phyloP scores from a whole-genome alignment of 2,797 vertebrate genomes.

The Pseudochirops corinnae region DNA sequence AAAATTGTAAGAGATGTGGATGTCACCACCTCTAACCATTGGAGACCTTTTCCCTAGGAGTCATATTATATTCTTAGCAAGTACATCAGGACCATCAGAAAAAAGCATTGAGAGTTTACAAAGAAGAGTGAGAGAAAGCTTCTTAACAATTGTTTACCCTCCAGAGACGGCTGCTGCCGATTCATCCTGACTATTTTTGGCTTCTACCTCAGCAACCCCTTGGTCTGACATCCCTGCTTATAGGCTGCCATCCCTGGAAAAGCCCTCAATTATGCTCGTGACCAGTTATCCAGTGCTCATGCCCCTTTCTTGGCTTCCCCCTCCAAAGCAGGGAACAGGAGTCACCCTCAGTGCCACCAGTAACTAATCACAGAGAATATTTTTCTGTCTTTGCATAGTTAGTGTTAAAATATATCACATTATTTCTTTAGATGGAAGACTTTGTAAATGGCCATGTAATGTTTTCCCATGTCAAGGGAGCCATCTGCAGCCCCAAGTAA shows the following conservation, averaged over 20 bases:
- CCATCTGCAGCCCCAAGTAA: constrained; percentile 39
- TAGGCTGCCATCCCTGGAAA: constrained; percentile 24
- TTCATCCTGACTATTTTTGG: background rate
- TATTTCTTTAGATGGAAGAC: background rate
- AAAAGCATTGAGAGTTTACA: background rate
- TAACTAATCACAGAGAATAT: constrained; percentile 14
- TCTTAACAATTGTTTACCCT: background rate
- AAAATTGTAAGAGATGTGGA: background rate
- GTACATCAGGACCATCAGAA: background rate
- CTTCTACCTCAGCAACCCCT: background rate
- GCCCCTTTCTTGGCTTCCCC: background rate
- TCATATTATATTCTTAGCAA: background rate
- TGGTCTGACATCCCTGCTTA: background rate
- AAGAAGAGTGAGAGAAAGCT: background rate
- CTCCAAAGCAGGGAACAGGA: background rate
- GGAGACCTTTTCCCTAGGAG: background rate
- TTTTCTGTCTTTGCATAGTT: background rate
- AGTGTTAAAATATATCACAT: background rate
- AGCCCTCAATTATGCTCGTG: background rate
- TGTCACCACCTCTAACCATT: background rate
- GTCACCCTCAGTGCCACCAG: background rate
- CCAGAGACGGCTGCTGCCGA: background rate
- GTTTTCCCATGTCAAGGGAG: constrained; percentile 42
- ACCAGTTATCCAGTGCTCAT: constrained; percentile 8
- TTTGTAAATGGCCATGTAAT: background rate